Base-by-base conservation (phyloP, 1,140 invertebrate species). In the Drosophila serrata region DNA sequence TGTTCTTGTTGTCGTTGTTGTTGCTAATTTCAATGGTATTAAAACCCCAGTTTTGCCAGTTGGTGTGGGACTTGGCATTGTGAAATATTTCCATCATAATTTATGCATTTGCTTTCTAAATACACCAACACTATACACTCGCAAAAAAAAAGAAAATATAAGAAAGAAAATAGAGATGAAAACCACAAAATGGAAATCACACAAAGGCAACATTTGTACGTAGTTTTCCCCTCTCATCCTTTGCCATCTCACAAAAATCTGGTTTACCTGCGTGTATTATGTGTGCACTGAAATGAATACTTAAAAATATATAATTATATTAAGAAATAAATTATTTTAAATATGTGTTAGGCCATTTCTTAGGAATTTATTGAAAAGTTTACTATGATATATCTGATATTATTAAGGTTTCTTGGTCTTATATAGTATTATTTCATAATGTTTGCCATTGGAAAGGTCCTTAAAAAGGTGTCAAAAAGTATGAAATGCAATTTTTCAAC, bases 171-270 rank as follows among this genome's bases (percentile, higher is more conserved):
- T 31, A 19, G n/a, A 49, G 22, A 49, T 37, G 37, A 5, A 49
- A 40, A 49, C 15, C 40, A 33, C 13, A 43, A 72, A 72, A 72
- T 59, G 65, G 35, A 24, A 72, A 70, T 72, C 22, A 45, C 57
- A 81, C 79, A 81, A 81, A 81, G 68, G 67, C 58, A 68, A 80
- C 62, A 80, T 80, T 80, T 80, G 43, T 68, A 80, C 75, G 77
- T 74, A 68, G 61, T 59, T 35, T 33, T 22, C 22, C 17, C 27
- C 27, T 45, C 27, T 51, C 31, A 9, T 29, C 37, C 48, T 35
- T 24, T 27, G 19, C 15, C 40, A 39, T 15, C 68, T 40, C 42
- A 72, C 49, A 53, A 58, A 51, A 69, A 70, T 72, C 22, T 24
- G 53, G 35, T 59, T 72, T 72, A 72, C 22, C 35, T 42, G 43